Evolutionary conservation across 2,113 vertebrate genomes (phyloP), one percentile per base, ranked within the genome.

Genomic region (Xenopus tropicalis): DNA sequence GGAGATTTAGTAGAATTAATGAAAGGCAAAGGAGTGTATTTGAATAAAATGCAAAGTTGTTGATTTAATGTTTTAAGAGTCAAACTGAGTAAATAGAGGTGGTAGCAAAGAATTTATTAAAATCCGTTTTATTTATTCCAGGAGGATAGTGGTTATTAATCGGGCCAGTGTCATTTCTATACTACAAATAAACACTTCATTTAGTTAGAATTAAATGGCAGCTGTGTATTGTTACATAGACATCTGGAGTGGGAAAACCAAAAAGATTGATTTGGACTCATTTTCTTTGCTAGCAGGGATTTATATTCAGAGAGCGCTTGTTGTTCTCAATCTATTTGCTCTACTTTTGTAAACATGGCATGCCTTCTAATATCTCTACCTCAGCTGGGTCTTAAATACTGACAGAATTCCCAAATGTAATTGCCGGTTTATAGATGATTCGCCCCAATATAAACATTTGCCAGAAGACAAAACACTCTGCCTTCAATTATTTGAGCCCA

Each of bases 181-280:
- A 29, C 25, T 69, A 75, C 66, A 75, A 69, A 75, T 63, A 58
- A 66, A 69, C 73, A 75, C 44, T 69, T 61, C 59, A 69, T 75
- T 75, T 75, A 69, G 73, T 59, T 75, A 75, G 56, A 75, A 75
- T 69, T 69, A 75, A 75, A 69, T 62, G 66, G 29, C 73, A 75
- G 73, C 73, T 75, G 73, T 69, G 59, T 20, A 62, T 62, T 76
- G 57, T 75, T 54, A 75, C 48, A 68, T 52, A 69, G 66, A 76
- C 73, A 76, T 69, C 73, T 69, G 73, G 73, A 76, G 73, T 56
- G 66, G 52, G 59, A 62, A 76, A 68, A 61, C 58, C 25, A 56
- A 46, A 59, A 67, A 76, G 51, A 76, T 76, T 76, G 66, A 76
- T 69, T 74, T 74, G 65, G 72, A 61, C 65, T 66, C 64, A 68